phyloP scores from a whole-genome alignment of 2,888 invertebrate species.

The Odontomyia ornata region DNA sequence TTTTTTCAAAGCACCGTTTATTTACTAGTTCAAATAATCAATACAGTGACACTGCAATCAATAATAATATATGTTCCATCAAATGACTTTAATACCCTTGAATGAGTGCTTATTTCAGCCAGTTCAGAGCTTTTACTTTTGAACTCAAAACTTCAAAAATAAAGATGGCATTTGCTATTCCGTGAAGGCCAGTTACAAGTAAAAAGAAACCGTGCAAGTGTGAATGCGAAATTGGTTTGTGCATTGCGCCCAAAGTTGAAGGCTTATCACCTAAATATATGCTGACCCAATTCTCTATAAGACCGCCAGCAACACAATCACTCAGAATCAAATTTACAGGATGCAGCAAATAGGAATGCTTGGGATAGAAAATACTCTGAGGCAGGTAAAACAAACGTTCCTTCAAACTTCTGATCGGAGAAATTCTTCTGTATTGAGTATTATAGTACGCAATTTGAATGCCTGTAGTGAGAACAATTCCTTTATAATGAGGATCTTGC shows the following conservation, averaged over 20 bases:
- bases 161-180: too few species aligned
- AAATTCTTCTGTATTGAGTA: not conserved
- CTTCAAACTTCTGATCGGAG: not conserved
- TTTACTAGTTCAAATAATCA: too few species aligned
- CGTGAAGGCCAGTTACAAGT: not conserved
- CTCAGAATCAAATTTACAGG: constrained; percentile 16
- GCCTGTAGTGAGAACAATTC: constrained; percentile 19
- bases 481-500: constrained; percentile 8
- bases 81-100: too few species aligned
- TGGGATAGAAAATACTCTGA: constrained; percentile 12
- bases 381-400: constrained; percentile 8
- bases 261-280: not conserved
- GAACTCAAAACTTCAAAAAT: too few species aligned
- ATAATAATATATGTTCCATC: too few species aligned
- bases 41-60: too few species aligned
- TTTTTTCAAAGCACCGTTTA: too few species aligned
- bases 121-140: too few species aligned
- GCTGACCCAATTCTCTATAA: constrained; percentile 17
- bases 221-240: not conserved
- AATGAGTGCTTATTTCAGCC: too few species aligned
- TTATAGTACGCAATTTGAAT: constrained; percentile 36
- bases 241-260: not conserved
- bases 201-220: not conserved
- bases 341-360: constrained; percentile 24
- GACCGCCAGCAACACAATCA: constrained; percentile 9